Evolutionary conservation across 53 echinoderm and acorn worm genomes (phyloP), one percentile per base, ranked within the genome.

Genomic region (Henricia sp.): DNA sequence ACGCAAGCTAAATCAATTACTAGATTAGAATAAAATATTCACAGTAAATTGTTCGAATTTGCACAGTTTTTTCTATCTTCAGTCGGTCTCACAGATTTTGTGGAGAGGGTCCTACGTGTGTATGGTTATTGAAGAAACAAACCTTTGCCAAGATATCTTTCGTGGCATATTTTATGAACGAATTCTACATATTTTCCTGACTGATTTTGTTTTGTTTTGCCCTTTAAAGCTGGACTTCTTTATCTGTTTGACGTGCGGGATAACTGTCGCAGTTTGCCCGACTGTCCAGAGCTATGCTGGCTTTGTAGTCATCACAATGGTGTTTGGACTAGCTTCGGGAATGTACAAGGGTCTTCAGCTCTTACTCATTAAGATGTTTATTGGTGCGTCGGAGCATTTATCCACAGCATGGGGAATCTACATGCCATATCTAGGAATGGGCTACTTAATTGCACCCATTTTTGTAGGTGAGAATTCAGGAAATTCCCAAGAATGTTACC

Each of bases 361-460:
- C 37, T 43, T 77, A 19, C 37, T 77, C 19, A 42, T 77, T 32
- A 39, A 60, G 16, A 0, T 2, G 43, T 77, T 77, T 77, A 42
- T 77, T 0, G 77, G 77, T 12, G n/a, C 27, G n/a, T n/a, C n/a
- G 16, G 77, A 77, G 26, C 62, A 20, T 14, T 6, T 77, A 17
- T 26, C 77, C 1, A 11, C 39, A 9, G 77, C 40, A 58, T 2
- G 36, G 39, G 77, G 77, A 19, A 58, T 77, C 13, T 25, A 27
- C 13, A 59, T 77, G 77, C 77, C 77, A 14, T 59, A 29, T 60
- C 30, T 77, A 0, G 77, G 77, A 9, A 41, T 77, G 28, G 62
- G 77, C 30, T 8, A 24, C 42, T 34, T 77, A 3, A n/a, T 56
- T 42, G 77, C 59, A 58, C 77, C 77, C 24, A 58, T 56, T 3